Base-by-base conservation (phyloP, 2,888 invertebrate species). In the Aporophyla nigra region DNA sequence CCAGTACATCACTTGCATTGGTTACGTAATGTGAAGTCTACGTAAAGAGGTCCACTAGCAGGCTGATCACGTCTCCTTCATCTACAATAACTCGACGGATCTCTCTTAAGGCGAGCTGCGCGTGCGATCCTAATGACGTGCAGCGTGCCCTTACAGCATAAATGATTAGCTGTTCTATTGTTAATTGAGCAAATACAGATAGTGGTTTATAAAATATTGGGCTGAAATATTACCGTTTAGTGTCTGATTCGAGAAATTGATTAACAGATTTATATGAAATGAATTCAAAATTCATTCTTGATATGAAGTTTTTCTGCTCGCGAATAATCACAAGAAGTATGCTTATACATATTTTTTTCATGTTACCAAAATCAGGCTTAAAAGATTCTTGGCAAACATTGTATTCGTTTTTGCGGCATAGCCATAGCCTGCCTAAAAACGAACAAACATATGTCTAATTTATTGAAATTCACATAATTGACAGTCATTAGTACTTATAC, bases 21-120 rank as follows among this genome's bases (percentile, higher is more conserved):
- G 86, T 93, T 94, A 91, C 92, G 90, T 92, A 94, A 93, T 91
- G 86, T 74, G 71, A 76, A 78, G 76, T 82, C 88, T 90, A 91
- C 92, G 92, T 89, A 91, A 89, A 88, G 83, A 79, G 86, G 68
- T 80, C 78, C 58, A 85, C 88, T 89, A 87, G 88, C 71, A 93
- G 75, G 84, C 92, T 4, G 62, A 84, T 89, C 93, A 92, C 93
- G 93, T 93, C 88, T 89, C 83, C 87, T 86, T 77, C 62, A 76
- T 82, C 62, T 51, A 76, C 82, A 82, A 77, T 75, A 82, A 83
- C 66, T 63, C 75, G 73, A 78, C 70, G 71, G 78, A 80, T 85
- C 81, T 85, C 72, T 82, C 77, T 80, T 81, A 85, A 82, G 75
- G 76, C 59, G 68, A 68, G 63, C 66, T 83, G 78, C 88, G 86